A percentile compares a stretch with the other conserved stretches of the same genome.
Evolutionary conservation across 2,113 vertebrate species (phyloP).

Genomic region (Oxygymnocypris stewartii): DNA sequence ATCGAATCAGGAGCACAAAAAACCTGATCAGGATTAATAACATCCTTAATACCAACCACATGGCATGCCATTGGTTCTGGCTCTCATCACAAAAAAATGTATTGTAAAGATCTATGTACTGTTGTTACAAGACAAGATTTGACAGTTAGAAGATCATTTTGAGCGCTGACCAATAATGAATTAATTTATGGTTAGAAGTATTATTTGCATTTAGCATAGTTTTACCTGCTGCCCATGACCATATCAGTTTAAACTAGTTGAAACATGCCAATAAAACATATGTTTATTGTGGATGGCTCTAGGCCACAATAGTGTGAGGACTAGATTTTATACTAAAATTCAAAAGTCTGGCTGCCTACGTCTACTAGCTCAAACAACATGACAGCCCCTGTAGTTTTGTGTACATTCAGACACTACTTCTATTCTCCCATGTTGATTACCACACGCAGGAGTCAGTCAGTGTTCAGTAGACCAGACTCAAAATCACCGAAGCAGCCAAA

Average conservation of each 20-base stretch:
- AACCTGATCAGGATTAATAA: neutral
- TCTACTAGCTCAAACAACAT: neutral
- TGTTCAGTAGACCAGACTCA: conserved; percentile 21
- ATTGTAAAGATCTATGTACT: no score
- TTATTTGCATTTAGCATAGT: neutral
- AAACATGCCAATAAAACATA: neutral
- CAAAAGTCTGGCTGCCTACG: neutral
- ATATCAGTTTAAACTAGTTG: neutral
- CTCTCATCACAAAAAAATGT: no score
- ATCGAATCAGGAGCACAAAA: neutral
- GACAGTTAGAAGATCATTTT: no score
- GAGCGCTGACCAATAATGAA: neutral
- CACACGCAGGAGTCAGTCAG: conserved; percentile 15
- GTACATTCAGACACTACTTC: conserved; percentile 1
- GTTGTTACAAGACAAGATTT: no score
- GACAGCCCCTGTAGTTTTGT: conserved; percentile 10
- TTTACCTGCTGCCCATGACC: neutral
- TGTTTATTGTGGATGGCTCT: neutral
- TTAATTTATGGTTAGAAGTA: no score
- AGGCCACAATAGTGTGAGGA: neutral
- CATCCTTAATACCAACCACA: neutral
- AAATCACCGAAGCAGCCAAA: conserved; percentile 51
- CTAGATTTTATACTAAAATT: neutral
- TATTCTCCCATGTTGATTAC: conserved; percentile 5
- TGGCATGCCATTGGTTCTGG: no score